Percentiles rank a stretch among this genome's conserved stretches.
phyloP scores from a whole-genome alignment of 2,113 vertebrate species.

The Acrocephalus arundinaceus region DNA sequence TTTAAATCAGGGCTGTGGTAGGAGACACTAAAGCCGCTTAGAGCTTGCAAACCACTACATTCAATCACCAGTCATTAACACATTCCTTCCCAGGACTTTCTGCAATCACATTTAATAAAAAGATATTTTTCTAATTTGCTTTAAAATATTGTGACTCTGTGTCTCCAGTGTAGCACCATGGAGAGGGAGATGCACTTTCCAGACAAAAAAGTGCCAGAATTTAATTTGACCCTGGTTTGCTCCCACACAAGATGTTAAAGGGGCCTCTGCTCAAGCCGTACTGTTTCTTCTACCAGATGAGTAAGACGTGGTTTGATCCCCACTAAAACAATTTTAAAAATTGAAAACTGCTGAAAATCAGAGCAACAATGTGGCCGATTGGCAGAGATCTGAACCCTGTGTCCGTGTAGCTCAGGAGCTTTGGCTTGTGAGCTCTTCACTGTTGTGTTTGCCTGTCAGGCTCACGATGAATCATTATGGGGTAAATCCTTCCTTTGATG shows the following conservation, averaged over 20 bases:
- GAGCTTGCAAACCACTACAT: conserved; percentile 91
- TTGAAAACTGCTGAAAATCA: conserved; percentile 26
- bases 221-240: conserved; percentile 22
- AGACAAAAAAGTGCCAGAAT: not conserved
- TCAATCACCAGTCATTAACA: conserved; percentile 87
- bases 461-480: conserved; percentile 56
- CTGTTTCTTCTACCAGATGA: not conserved
- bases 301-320: not conserved
- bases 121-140: conserved; percentile 31
- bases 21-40: conserved; percentile 99
- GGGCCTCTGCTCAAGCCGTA: not conserved
- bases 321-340: conserved; percentile 17
- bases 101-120: conserved; percentile 21
- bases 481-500: conserved; percentile 73
- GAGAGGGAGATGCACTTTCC: not conserved
- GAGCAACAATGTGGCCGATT: not conserved
- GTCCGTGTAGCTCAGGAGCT: not conserved
- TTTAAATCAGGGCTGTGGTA: conserved; percentile 99
- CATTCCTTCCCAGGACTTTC: conserved; percentile 77
- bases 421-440: conserved; percentile 37
- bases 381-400: conserved; percentile 47
- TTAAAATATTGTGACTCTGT: not conserved
- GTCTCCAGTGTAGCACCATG: not conserved
- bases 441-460: conserved; percentile 69
- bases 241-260: not conserved